Percentiles rank a stretch among this genome's conserved stretches.
phyloP scores from a whole-genome alignment of 2,113 vertebrate species.

The Stigmatopora argus region DNA sequence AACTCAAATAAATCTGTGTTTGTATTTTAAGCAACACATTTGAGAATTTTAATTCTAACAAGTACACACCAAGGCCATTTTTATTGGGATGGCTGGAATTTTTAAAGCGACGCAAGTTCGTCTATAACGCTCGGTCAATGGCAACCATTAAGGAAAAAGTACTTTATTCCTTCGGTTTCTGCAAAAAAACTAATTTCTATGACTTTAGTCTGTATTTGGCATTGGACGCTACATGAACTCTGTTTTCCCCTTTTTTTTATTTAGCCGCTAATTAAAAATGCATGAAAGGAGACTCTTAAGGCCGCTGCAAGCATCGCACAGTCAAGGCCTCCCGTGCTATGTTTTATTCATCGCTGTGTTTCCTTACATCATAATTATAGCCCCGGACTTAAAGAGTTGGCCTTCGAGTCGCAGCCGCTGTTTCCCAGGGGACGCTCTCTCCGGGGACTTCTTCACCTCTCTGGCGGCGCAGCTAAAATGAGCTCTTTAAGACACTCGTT shows the following conservation, averaged over 20 bases:
- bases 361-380: conserved; percentile 53
- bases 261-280: conserved; percentile 61
- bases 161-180: neutral
- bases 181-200: neutral
- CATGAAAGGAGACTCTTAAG: conserved; percentile 56
- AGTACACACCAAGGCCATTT: too few species aligned
- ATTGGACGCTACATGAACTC: conserved; percentile 1
- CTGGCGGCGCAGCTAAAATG: conserved; percentile 30
- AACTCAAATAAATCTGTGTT: neutral
- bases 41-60: too few species aligned
- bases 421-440: conserved; percentile 20
- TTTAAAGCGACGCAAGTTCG: too few species aligned
- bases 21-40: neutral
- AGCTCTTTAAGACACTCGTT: conserved; percentile 33
- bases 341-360: conserved; percentile 60
- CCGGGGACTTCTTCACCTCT: conserved; percentile 18
- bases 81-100: too few species aligned
- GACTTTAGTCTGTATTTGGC: neutral
- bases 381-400: conserved; percentile 39
- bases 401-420: conserved; percentile 50
- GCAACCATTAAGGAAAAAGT: too few species aligned
- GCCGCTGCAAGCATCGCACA: conserved; percentile 47
- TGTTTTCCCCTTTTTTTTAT: conserved; percentile 46
- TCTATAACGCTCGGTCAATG: too few species aligned
- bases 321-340: conserved; percentile 44